These are phyloP conservation scores for Calameuta pallipes DNA, from an alignment of 2,888 invertebrate genomes.

Conservation along the genomic window DNA sequence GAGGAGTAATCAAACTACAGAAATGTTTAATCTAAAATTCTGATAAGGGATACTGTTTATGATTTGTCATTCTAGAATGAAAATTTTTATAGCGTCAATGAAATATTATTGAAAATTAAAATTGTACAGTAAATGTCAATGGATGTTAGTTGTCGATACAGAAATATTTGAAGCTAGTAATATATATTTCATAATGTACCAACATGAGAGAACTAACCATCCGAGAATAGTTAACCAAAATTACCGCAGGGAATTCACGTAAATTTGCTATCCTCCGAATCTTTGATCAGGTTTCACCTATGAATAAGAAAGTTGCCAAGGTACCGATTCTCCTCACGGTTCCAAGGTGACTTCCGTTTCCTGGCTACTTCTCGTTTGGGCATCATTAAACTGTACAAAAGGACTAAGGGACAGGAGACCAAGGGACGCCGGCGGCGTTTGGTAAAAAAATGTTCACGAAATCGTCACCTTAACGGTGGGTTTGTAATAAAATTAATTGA, in stretches of 20 bases:
- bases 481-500: conserved; percentile 19
- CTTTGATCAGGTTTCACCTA: conserved; percentile 36
- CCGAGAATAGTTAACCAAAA: conserved; percentile 22
- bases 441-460: background rate
- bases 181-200: background rate
- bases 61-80: background rate
- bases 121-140: background rate
- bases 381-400: background rate
- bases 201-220: conserved; percentile 23
- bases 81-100: no score
- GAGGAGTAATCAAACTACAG: background rate
- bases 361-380: background rate
- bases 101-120: background rate
- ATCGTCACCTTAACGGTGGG: background rate
- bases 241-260: conserved; percentile 31
- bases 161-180: background rate
- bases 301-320: conserved; percentile 20
- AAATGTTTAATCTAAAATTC: background rate
- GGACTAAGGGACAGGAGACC: background rate
- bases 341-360: background rate
- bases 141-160: background rate
- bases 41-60: background rate
- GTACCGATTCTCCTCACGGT: background rate
- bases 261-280: conserved; percentile 26
- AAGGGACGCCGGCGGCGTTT: background rate